Conservation (phyloP, 2,888 invertebrate species). For the Polietes domitor region DNA sequence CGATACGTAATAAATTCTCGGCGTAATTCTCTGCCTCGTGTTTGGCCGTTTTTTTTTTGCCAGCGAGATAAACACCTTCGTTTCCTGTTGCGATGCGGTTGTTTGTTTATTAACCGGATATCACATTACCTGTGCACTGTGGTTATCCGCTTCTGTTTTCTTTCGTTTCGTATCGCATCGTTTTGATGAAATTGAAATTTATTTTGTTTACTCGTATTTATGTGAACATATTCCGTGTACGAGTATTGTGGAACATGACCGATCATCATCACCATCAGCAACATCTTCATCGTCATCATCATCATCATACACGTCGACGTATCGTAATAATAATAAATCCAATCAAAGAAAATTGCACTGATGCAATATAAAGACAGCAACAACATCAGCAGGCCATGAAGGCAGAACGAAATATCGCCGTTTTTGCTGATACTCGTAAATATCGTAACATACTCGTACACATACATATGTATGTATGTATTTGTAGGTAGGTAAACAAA, state of each 20-base stretch:
- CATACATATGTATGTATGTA: background rate
- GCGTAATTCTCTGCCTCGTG: no score
- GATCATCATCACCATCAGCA: no score
- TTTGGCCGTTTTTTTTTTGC: no score
- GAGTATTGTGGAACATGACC: background rate
- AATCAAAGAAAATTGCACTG: constrained; percentile 58
- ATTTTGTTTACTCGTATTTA: background rate
- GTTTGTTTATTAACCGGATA: constrained; percentile 55
- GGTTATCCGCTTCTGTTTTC: constrained; percentile 36
- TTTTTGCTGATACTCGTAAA: background rate
- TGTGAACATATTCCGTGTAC: background rate
- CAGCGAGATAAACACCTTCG: background rate
- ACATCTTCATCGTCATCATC: background rate
- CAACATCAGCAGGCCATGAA: background rate
- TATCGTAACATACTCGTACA: background rate
- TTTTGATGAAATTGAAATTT: constrained; percentile 12
- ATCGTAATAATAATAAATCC: constrained; percentile 45
- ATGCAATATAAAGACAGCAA: constrained; percentile 30
- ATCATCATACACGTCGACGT: background rate
- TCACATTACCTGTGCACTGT: constrained; percentile 57
- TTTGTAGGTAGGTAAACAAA: constrained; percentile 1
- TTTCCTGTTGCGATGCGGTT: background rate
- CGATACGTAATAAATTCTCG: no score
- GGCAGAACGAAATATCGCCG: background rate
- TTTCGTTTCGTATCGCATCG: background rate